These are phyloP conservation scores for Ceratitis capitata DNA, from an alignment of 1,140 invertebrate species.

Conservation along the genomic window DNA sequence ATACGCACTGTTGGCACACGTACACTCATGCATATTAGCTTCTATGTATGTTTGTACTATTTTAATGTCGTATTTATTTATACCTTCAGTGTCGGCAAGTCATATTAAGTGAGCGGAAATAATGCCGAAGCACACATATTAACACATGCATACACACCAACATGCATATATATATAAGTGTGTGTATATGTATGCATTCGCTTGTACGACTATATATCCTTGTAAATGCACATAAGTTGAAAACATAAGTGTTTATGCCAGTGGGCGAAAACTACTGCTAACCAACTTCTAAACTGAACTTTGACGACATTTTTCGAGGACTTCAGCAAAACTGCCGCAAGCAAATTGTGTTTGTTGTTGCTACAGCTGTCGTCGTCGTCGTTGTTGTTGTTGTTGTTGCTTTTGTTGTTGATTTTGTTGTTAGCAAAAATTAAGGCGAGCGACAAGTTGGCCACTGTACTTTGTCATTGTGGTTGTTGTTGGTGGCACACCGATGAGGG, in stretches of 20 bases:
- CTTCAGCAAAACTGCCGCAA: slow-evolving; percentile 16
- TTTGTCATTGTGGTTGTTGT: neutral
- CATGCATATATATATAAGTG: neutral
- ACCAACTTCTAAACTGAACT: slow-evolving; percentile 25
- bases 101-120: slow-evolving; percentile 19
- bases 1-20: neutral
- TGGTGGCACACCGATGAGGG: neutral
- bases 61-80: no score
- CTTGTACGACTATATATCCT: neutral
- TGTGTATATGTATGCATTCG: neutral
- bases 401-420: neutral
- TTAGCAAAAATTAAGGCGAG: neutral
- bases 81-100: neutral
- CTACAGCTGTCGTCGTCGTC: neutral
- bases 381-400: neutral
- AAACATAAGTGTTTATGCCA: neutral
- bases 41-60: no score
- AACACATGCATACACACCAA: neutral
- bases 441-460: neutral
- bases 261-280: neutral
- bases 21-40: no score
- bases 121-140: neutral
- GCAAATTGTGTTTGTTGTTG: neutral
- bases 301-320: slow-evolving; percentile 33
- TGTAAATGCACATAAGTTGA: neutral